Percentiles rank a stretch among this genome's conserved stretches.
Conservation (phyloP, 1,140 invertebrate species). For the Agraylea sexmaculata region DNA sequence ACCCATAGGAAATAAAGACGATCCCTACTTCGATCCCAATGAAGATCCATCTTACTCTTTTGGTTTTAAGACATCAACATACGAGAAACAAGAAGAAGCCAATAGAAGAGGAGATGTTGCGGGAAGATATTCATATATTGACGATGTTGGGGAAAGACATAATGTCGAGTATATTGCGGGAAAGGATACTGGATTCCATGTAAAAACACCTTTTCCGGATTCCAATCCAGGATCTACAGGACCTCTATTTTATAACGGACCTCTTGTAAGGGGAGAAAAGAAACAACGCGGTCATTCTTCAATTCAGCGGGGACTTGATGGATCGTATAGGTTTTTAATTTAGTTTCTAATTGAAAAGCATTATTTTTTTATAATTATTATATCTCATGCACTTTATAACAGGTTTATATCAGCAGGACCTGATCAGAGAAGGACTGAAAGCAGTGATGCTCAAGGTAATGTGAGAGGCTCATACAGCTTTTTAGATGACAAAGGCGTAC, state of each 20-base stretch:
- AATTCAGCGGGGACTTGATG: slow-evolving; percentile 47
- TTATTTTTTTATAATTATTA: slow-evolving; percentile 3
- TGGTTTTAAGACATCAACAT: slow-evolving; percentile 49
- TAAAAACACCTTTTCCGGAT: slow-evolving; percentile 55
- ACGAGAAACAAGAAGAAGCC: slow-evolving; percentile 50
- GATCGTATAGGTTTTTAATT: slow-evolving; percentile 45
- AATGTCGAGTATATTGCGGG: slow-evolving; percentile 61
- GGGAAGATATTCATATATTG: slow-evolving; percentile 53
- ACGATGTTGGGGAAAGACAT: slow-evolving; percentile 58
- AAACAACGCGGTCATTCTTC: slow-evolving; percentile 45
- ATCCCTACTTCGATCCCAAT: slow-evolving; percentile 55
- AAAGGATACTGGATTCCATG: slow-evolving; percentile 56
- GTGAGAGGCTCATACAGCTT: slow-evolving; percentile 62
- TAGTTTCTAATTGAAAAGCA: slow-evolving; percentile 1
- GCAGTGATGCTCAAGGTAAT: slow-evolving; percentile 52
- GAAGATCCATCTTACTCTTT: slow-evolving; percentile 61
- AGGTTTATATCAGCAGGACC: slow-evolving; percentile 58
- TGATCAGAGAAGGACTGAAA: slow-evolving; percentile 57
- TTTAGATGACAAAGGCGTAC: slow-evolving; percentile 58
- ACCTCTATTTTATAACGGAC: slow-evolving; percentile 42
- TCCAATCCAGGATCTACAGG: slow-evolving; percentile 41
- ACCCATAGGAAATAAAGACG: slow-evolving; percentile 48
- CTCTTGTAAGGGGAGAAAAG: slow-evolving; percentile 38
- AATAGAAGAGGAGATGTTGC: slow-evolving; percentile 46
- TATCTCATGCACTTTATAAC: slow-evolving; percentile 10